These are phyloP conservation scores for Chloropsis cyanopogon DNA, from an alignment of 2,113 vertebrate species.

Conservation along the genomic window DNA sequence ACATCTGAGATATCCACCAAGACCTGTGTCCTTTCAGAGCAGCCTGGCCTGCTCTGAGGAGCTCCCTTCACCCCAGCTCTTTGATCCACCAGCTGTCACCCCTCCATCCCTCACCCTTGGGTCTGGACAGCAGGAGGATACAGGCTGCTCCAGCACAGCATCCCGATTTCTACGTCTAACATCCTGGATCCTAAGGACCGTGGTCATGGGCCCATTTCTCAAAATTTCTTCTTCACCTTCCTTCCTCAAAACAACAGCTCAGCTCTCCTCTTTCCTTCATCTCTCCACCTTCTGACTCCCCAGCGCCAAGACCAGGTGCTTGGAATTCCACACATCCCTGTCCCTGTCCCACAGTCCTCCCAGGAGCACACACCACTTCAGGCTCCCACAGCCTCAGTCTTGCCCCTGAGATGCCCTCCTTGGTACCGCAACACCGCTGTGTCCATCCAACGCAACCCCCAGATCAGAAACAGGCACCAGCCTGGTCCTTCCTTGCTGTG, in stretches of 20 bases:
- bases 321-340: background rate
- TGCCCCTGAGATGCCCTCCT: fast-evolving
- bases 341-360: background rate
- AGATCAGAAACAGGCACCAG: background rate
- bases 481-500: background rate
- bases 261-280: background rate
- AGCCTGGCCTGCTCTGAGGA: background rate
- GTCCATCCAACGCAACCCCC: background rate
- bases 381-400: background rate
- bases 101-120: fast-evolving
- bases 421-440: fast-evolving
- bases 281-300: background rate
- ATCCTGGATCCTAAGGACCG: background rate
- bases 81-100: background rate
- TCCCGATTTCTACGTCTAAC: background rate
- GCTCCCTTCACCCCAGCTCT: background rate
- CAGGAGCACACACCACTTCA: background rate
- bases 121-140: background rate
- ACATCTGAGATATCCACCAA: fast-evolving
- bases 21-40: background rate
- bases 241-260: background rate
- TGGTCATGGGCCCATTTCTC: background rate
- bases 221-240: background rate
- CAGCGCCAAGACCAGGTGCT: background rate
- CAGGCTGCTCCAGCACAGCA: background rate